Conservation (phyloP, 2,797 vertebrate species). For the Anableps anableps region DNA sequence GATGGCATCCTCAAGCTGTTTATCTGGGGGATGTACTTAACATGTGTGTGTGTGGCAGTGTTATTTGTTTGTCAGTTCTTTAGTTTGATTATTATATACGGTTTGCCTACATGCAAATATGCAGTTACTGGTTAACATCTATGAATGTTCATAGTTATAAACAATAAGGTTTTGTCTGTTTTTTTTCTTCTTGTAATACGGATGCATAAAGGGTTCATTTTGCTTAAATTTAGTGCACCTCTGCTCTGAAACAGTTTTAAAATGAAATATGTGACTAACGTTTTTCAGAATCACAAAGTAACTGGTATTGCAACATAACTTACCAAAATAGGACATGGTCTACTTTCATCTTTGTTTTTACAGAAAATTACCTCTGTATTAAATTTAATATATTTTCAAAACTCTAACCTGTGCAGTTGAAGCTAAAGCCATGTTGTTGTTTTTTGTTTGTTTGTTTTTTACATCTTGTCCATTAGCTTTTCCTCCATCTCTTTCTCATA, state of each 20-base stretch:
- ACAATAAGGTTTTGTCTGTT: not conserved
- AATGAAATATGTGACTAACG: not conserved
- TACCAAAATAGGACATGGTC: not conserved
- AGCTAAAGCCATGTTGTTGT: not conserved
- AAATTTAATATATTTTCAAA: not conserved
- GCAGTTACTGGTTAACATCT: not conserved
- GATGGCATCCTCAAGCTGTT: constrained; percentile 68
- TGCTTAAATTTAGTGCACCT: not conserved
- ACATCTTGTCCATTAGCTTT: not conserved
- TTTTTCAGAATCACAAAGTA: not conserved
- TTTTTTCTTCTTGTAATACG: not conserved
- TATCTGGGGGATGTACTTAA: constrained; percentile 72
- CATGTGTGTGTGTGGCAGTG: constrained; percentile 52
- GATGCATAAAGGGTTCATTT: not conserved
- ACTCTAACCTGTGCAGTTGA: not conserved
- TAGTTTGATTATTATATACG: constrained; percentile 5
- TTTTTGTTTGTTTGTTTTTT: no score
- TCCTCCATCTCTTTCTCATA: not conserved
- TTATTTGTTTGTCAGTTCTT: constrained; percentile 14
- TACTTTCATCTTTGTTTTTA: not conserved
- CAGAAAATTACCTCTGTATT: not conserved
- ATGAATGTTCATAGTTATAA: no score
- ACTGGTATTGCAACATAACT: not conserved
- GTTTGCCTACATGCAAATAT: not conserved
- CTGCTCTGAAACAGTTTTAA: not conserved